Evolutionary conservation across 2,797 vertebrate genomes (phyloP), one percentile per base, ranked within the genome.

Genomic region (Iguana delicatissima): DNA sequence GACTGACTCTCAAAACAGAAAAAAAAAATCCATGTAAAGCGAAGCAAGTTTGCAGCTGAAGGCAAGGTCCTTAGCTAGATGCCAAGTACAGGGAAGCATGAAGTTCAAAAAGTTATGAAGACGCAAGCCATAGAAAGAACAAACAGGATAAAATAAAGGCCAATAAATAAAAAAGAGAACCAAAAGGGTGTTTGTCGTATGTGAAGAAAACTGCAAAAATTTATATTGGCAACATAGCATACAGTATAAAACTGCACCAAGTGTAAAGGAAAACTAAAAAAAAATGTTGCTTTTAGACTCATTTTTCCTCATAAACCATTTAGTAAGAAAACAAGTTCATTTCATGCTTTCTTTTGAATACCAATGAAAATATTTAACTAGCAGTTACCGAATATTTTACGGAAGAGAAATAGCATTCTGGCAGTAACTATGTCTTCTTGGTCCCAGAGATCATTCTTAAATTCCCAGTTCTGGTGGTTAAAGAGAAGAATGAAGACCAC

Each of bases 291-390:
- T 93, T 93, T 91, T 1, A 85, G 92, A 94, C 92, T 79, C 38
- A 20, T 88, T 59, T 82, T 42, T 94, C 91, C 89, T 80, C 89
- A 93, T 94, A 95, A 93, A 55, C 79, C 57, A 91, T 94, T 94
- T 93, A 42, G 80, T 77, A 89, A 64, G 62, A 93, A 96, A 96
- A 95, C 84, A 94, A 69, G 57, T 0, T 3, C n/a, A 10, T 76
- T 95, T 94, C 92, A 93, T 87, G 76, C 12, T 35, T 29, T 92
- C 92, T 84, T 90, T 91, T 92, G 94, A 92, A 88, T 93, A 94
- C 85, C 76, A 95, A 93, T 20, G 62, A 95, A 95, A 96, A 96
- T 93, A 95, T 95, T 96, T 96, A 92, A 93, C 82, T 92, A 93
- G 77, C 93, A 86, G 67, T 90, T 90, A 86, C 84, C 22, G 38